phyloP scores from a whole-genome alignment of 2,113 vertebrate genomes.

The Cyprinodon variegatus region DNA sequence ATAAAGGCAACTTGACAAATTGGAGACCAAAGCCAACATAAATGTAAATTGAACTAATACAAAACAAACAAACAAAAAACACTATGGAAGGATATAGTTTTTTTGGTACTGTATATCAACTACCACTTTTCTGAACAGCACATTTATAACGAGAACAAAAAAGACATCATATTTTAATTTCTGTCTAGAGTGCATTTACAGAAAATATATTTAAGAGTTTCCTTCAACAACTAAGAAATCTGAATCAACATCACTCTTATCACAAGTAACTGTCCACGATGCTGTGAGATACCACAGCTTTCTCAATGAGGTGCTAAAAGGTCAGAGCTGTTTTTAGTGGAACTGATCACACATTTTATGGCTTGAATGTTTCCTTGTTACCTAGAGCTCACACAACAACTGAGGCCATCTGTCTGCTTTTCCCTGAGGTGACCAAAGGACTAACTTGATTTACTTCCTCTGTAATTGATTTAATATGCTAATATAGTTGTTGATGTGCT shows the following conservation, averaged over 20 bases:
- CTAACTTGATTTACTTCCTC: conserved; percentile 22
- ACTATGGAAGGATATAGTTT: no score
- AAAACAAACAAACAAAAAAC: no score
- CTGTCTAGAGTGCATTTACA: background rate
- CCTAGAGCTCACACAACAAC: background rate
- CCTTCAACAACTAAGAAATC: background rate
- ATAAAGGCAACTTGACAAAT: no score
- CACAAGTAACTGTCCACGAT: no score
- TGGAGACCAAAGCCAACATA: no score
- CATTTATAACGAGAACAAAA: no score
- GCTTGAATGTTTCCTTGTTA: background rate
- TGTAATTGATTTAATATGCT: conserved; percentile 38
- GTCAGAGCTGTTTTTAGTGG: background rate
- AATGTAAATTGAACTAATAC: no score
- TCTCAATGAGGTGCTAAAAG: background rate
- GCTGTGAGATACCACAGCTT: background rate
- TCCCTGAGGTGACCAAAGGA: conserved; percentile 12
- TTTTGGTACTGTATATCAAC: no score
- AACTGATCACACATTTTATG: conserved; percentile 1
- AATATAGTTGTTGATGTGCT: conserved; percentile 12
- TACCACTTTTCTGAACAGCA: no score
- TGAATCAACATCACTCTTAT: no score
- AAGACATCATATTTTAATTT: no score
- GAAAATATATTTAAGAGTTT: background rate
- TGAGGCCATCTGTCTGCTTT: background rate